Evolutionary conservation across 2,113 vertebrate genomes (phyloP).

Genomic region (Patagioenas fasciata): DNA sequence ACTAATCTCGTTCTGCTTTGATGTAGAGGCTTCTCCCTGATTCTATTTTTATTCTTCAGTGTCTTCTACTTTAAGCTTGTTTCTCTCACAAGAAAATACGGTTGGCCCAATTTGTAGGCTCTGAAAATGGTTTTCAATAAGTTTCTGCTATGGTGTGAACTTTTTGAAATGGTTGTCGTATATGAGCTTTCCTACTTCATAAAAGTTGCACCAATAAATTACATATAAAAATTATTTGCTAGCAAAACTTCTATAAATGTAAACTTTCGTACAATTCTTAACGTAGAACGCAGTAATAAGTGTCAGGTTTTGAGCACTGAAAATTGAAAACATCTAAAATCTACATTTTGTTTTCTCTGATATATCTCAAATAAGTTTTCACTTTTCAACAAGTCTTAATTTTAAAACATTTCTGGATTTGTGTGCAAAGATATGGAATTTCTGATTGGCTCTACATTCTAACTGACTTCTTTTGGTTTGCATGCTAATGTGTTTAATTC

Average conservation of each 20-base stretch:
- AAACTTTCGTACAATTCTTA: neutral
- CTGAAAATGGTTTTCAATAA: neutral
- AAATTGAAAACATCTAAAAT: neutral
- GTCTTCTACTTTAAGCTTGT: neutral
- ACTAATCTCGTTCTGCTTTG: neutral
- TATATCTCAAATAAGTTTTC: neutral
- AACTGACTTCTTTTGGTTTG: neutral
- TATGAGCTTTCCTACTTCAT: neutral
- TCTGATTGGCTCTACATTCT: neutral
- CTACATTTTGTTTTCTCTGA: neutral
- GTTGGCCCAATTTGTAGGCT: neutral
- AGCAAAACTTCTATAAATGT: neutral
- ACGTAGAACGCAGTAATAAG: neutral
- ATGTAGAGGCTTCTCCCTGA: neutral
- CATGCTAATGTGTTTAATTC: neutral
- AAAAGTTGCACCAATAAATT: neutral
- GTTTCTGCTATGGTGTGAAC: neutral
- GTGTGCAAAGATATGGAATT: neutral
- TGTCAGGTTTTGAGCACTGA: neutral
- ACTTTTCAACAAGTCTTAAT: neutral
- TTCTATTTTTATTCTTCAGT: neutral
- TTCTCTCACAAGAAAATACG: neutral
- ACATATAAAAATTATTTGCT: neutral
- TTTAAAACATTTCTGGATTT: neutral
- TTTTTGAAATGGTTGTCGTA: neutral